Percentiles rank a stretch among this genome's conserved stretches.
Conservation (phyloP, 2,888 invertebrate genomes). For the Kryphioiulus occultus region DNA sequence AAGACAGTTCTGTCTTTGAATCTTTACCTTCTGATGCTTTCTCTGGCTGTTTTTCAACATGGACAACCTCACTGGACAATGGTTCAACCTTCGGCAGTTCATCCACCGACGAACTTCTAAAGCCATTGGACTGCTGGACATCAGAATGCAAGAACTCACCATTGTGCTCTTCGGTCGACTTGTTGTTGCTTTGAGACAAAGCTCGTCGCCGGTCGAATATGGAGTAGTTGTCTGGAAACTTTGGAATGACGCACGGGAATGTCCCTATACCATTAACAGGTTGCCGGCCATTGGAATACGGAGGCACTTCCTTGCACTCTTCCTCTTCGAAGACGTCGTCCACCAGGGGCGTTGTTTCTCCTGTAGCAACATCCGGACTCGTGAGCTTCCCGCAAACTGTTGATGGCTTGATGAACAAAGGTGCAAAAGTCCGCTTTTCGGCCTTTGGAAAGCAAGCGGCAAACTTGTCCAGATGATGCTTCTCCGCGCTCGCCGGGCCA, state of each 20-base stretch:
- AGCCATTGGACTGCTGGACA: not conserved
- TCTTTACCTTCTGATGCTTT: not conserved
- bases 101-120: not conserved
- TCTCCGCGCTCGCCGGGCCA: not conserved
- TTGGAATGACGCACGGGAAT: not conserved
- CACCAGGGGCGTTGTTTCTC: not conserved
- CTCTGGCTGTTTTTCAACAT: not conserved
- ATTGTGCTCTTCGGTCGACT: not conserved
- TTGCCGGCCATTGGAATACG: not conserved
- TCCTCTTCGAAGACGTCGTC: slow-evolving; percentile 4
- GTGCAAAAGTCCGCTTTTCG: not conserved
- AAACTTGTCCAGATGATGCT: not conserved
- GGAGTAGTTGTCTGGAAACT: not conserved
- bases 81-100: not conserved
- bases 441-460: not conserved
- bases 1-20: not conserved
- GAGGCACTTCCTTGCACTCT: too few relatives aligned
- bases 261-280: not conserved
- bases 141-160: not conserved
- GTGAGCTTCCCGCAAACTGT: not conserved
- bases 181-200: not conserved
- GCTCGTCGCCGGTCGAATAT: not conserved
- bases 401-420: not conserved
- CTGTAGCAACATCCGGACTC: not conserved
- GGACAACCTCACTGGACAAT: not conserved